phyloP scores from a whole-genome alignment of 2,113 vertebrate genomes.

The Felis catus region DNA sequence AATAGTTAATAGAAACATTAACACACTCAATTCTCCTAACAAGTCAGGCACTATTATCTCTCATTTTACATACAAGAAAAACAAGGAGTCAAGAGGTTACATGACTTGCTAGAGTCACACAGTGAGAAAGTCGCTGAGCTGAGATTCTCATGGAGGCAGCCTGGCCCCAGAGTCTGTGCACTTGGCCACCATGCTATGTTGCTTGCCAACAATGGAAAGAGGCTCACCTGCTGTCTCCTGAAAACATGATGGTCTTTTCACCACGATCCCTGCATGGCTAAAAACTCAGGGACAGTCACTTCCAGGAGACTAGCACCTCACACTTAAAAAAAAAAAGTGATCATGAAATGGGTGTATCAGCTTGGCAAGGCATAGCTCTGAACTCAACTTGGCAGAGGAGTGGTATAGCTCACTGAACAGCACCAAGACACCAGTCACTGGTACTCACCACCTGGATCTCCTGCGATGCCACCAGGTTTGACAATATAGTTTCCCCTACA shows the following conservation, averaged over 20 bases:
- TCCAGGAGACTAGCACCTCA: neutral
- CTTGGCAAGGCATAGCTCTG: neutral
- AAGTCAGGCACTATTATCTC: conserved; percentile 14
- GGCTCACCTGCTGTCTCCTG: neutral
- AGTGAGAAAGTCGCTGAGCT: neutral
- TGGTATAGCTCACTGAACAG: neutral
- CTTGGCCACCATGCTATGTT: neutral
- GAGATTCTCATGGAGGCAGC: neutral
- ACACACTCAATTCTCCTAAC: conserved; percentile 6
- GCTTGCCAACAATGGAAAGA: neutral
- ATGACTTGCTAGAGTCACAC: neutral
- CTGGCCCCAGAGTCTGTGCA: neutral
- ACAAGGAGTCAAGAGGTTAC: conserved; percentile 3
- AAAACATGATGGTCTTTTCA: neutral
- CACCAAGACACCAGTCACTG: neutral
- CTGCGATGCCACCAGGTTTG: no score
- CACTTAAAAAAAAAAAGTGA: neutral
- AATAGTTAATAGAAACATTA: conserved; percentile 21
- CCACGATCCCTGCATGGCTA: neutral
- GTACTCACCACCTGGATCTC: neutral
- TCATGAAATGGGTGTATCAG: neutral
- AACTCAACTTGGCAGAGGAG: neutral
- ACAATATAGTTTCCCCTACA: neutral
- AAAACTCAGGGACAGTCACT: neutral
- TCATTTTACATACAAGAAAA: conserved; percentile 37